Evolutionary conservation across 2,888 invertebrate species (phyloP).

Genomic region (Drosophila vallismaia): DNA sequence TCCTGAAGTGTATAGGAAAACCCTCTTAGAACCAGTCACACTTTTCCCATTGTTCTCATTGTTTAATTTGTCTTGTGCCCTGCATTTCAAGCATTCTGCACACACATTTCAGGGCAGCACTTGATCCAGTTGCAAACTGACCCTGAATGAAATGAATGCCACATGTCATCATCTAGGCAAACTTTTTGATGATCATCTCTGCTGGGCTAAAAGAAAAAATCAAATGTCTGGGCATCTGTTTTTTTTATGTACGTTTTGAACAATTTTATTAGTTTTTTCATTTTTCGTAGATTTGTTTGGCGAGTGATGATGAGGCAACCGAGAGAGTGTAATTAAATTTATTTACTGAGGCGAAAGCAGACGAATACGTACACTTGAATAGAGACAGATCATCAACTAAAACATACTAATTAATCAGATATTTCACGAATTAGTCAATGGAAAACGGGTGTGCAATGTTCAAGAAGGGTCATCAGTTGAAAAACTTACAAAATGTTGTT

Average conservation of each 20-base stretch:
- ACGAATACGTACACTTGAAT: neutral
- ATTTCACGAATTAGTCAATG: slow-evolving; percentile 62
- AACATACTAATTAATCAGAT: slow-evolving; percentile 54
- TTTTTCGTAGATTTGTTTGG: slow-evolving; percentile 33
- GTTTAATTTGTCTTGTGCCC: slow-evolving; percentile 24
- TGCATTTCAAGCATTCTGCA: slow-evolving; percentile 35
- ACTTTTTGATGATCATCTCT: slow-evolving; percentile 42
- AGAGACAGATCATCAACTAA: slow-evolving; percentile 30
- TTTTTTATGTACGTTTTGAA: slow-evolving; percentile 37
- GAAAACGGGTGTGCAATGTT: slow-evolving; percentile 49
- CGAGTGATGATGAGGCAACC: slow-evolving; percentile 44
- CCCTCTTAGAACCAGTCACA: neutral
- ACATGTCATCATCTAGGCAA: slow-evolving; percentile 60
- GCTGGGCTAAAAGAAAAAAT: slow-evolving; percentile 18
- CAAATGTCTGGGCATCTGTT: slow-evolving; percentile 57
- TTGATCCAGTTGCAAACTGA: slow-evolving; percentile 62
- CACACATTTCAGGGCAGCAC: slow-evolving; percentile 37
- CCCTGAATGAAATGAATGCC: slow-evolving; percentile 59
- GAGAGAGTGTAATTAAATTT: slow-evolving; percentile 65
- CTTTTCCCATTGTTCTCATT: slow-evolving; percentile 19
- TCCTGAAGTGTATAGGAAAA: slow-evolving; percentile 11
- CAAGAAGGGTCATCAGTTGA: slow-evolving; percentile 6
- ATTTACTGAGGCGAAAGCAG: slow-evolving; percentile 62
- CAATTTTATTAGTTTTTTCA: slow-evolving; percentile 35
- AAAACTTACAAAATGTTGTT: neutral